A percentile compares a stretch with the other conserved stretches of the same genome.
Conservation (phyloP, 1,140 invertebrate species). For the Rhizoglyphus robini region DNA sequence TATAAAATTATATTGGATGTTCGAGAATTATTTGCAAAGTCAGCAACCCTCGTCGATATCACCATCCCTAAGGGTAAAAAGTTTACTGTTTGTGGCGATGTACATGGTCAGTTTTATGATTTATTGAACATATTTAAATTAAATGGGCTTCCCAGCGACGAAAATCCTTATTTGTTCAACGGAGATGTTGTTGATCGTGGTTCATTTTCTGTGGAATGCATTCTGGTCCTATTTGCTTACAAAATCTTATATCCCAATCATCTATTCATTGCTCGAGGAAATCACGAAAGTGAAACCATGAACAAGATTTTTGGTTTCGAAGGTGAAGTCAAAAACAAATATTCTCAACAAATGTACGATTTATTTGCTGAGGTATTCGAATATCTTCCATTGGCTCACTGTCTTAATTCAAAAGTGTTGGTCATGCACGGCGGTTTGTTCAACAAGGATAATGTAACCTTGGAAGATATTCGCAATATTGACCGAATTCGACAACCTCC, state of each 20-base stretch:
- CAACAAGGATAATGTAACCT: conserved; percentile 66
- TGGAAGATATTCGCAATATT: conserved; percentile 74
- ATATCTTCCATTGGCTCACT: conserved; percentile 87
- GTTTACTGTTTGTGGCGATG: conserved; percentile 99
- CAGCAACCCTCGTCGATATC: conserved; percentile 79
- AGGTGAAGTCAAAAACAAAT: conserved; percentile 58
- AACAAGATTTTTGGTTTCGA: conserved; percentile 88
- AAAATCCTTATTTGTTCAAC: conserved; percentile 76
- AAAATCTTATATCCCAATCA: conserved; percentile 92
- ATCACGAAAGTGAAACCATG: conserved; percentile 96
- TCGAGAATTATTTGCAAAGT: conserved; percentile 63
- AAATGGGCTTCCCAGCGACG: conserved; percentile 84
- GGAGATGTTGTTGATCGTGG: conserved; percentile 99
- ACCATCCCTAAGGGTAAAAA: conserved; percentile 69
- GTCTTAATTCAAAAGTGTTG: conserved; percentile 77
- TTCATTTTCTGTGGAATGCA: conserved; percentile 97
- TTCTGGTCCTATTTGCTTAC: conserved; percentile 92
- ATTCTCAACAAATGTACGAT: conserved; percentile 76
- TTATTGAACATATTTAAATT: conserved; percentile 93
- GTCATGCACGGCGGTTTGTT: conserved; percentile 94
- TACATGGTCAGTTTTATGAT: conserved; percentile 98
- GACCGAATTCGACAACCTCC: conserved; percentile 92
- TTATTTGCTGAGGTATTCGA: conserved; percentile 98
- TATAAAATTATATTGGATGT: conserved; percentile 88
- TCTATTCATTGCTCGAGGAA: conserved; percentile 94